Evolutionary conservation across 2,888 invertebrate genomes (phyloP).

Genomic region (Mellilla xanthometata): DNA sequence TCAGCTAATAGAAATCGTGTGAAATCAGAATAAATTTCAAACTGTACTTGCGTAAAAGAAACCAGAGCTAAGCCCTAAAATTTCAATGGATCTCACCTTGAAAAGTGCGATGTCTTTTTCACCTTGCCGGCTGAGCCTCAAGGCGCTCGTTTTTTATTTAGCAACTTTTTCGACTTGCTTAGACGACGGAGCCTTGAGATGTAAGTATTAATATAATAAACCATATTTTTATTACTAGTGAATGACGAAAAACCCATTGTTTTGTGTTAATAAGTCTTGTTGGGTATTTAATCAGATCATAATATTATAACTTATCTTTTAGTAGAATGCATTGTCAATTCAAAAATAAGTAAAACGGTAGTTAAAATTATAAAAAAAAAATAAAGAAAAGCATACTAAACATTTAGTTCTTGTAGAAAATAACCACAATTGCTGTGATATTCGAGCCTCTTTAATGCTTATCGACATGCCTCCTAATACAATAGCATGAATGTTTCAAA

Average conservation of each 20-base stretch:
- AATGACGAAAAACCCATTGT: constrained; percentile 9
- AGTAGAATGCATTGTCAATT: too few relatives aligned
- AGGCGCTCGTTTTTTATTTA: constrained; percentile 48
- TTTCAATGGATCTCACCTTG: constrained; percentile 41
- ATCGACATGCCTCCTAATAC: too few relatives aligned
- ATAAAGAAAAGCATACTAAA: too few relatives aligned
- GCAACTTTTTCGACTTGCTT: constrained; percentile 37
- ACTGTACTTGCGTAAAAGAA: constrained; percentile 16
- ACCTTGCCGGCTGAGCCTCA: constrained; percentile 43
- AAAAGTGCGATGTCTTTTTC: constrained; percentile 49
- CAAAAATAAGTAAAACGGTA: too few relatives aligned
- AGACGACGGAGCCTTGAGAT: constrained; percentile 32
- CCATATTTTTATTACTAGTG: constrained; percentile 1
- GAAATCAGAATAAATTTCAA: constrained; percentile 4
- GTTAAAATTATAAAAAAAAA: too few relatives aligned
- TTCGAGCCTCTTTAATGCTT: too few relatives aligned
- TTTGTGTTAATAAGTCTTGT: not conserved
- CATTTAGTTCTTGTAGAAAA: too few relatives aligned
- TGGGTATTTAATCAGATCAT: too few relatives aligned
- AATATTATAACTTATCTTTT: too few relatives aligned
- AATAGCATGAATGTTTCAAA: too few relatives aligned
- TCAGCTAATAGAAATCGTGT: constrained; percentile 6
- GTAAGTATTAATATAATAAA: constrained; percentile 30
- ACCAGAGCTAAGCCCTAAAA: constrained; percentile 21
- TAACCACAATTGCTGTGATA: too few relatives aligned